Percentiles rank a stretch among this genome's conserved stretches.
These are phyloP conservation scores for Drosophila elegans DNA, from an alignment of 1,140 invertebrate genomes.

Conservation along the genomic window DNA sequence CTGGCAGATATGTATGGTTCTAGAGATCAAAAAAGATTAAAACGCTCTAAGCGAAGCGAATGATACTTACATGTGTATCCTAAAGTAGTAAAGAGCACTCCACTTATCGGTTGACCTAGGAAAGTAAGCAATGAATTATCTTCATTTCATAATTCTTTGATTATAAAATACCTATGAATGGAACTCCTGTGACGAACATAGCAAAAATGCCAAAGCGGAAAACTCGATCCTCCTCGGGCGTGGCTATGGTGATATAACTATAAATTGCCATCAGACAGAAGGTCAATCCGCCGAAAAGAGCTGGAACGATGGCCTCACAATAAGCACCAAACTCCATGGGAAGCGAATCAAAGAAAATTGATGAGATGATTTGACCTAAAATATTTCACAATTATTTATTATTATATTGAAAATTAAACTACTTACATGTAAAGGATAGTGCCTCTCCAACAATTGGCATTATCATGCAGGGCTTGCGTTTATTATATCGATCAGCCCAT, in stretches of 20 bases:
- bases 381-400: not conserved
- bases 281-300: conserved; percentile 86
- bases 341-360: conserved; percentile 77
- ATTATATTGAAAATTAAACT: not conserved
- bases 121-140: too few species aligned
- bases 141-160: too few species aligned
- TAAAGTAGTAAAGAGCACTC: conserved; percentile 63
- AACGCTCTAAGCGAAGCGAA: too few species aligned
- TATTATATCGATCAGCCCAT: conserved; percentile 88
- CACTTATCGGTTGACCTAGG: conserved; percentile 66
- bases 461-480: conserved; percentile 88
- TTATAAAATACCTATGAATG: conserved; percentile 45
- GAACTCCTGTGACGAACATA: conserved; percentile 77
- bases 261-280: conserved; percentile 88
- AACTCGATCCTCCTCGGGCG: conserved; percentile 86
- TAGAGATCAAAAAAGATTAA: too few species aligned
- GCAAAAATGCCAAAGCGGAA: conserved; percentile 85
- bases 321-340: conserved; percentile 86
- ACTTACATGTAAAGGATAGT: conserved; percentile 70
- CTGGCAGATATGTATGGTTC: too few species aligned
- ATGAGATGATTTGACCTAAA: conserved; percentile 70
- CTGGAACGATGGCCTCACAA: conserved; percentile 86
- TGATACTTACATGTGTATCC: conserved; percentile 72
- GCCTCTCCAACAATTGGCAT: conserved; percentile 87
- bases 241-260: conserved; percentile 87